A percentile compares a stretch with the other conserved stretches of the same genome.
These are phyloP conservation scores for Pristionchus mayeri DNA, from an alignment of 2,888 invertebrate species.

Conservation along the genomic window DNA sequence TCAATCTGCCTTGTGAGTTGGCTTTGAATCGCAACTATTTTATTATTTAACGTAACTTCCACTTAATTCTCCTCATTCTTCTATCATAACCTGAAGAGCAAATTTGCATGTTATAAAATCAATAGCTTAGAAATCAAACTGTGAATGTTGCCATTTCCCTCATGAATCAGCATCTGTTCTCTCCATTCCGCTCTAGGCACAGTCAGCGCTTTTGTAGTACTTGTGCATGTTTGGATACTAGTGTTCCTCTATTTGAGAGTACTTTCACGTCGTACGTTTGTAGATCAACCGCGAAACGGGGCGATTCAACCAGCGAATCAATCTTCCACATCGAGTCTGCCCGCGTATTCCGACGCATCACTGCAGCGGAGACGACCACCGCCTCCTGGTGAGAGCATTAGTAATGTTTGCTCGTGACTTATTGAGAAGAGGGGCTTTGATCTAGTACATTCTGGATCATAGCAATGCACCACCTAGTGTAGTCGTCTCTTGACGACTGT, in stretches of 20 bases:
- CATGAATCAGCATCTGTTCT: not conserved
- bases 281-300: not conserved
- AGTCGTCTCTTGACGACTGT: too few species aligned
- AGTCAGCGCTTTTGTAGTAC: not conserved
- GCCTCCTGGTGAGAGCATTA: conserved; percentile 13
- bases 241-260: too few species aligned
- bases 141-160: not conserved
- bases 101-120: not conserved
- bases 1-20: conserved; percentile 46
- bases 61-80: too few species aligned
- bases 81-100: too few species aligned
- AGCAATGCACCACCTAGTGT: not conserved
- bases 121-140: not conserved
- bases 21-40: not conserved
- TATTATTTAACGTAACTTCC: too few species aligned
- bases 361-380: conserved; percentile 46
- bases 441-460: not conserved
- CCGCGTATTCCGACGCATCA: conserved; percentile 39
- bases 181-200: too few species aligned
- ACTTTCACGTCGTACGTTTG: too few species aligned
- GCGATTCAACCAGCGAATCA: not conserved
- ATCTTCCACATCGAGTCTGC: conserved; percentile 23
- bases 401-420: too few species aligned
- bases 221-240: too few species aligned
- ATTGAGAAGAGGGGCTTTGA: not conserved